Conservation (phyloP, 2,888 invertebrate genomes). For the Sphecodes monilicornis region DNA sequence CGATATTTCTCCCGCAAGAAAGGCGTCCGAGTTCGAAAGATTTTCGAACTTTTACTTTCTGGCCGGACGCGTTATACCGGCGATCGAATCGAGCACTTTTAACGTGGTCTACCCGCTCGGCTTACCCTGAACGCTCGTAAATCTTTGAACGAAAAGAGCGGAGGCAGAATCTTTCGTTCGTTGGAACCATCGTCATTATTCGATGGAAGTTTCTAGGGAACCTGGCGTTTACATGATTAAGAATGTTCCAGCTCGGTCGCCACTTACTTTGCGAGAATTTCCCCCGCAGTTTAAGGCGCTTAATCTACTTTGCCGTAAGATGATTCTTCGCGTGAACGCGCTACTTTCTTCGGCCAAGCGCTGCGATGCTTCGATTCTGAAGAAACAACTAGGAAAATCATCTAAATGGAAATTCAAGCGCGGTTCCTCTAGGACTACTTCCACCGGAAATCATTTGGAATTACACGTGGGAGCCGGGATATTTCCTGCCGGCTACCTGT, state of each 20-base stretch:
- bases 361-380: conserved; percentile 1
- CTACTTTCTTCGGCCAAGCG: neutral
- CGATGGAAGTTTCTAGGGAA: conserved; percentile 77
- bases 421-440: neutral
- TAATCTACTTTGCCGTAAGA: conserved; percentile 62
- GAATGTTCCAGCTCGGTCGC: conserved; percentile 75
- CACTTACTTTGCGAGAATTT: conserved; percentile 72
- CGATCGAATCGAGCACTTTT: conserved; percentile 65
- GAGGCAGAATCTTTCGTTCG: conserved; percentile 54
- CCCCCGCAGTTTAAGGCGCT: conserved; percentile 48
- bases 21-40: neutral
- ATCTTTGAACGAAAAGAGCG: conserved; percentile 64
- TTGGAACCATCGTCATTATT: conserved; percentile 75
- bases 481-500: neutral
- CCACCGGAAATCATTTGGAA: neutral
- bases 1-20: neutral
- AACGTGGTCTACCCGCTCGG: conserved; percentile 45
- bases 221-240: conserved; percentile 80
- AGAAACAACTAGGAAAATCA: conserved; percentile 11
- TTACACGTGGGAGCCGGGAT: conserved; percentile 2
- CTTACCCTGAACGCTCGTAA: conserved; percentile 58
- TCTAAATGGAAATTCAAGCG: conserved; percentile 16
- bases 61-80: conserved; percentile 47
- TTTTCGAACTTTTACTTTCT: conserved; percentile 27
- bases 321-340: conserved; percentile 36